A percentile compares a stretch with the other conserved stretches of the same genome.
phyloP scores from a whole-genome alignment of 2,113 vertebrate genomes.

The Cichladusa arquata region DNA sequence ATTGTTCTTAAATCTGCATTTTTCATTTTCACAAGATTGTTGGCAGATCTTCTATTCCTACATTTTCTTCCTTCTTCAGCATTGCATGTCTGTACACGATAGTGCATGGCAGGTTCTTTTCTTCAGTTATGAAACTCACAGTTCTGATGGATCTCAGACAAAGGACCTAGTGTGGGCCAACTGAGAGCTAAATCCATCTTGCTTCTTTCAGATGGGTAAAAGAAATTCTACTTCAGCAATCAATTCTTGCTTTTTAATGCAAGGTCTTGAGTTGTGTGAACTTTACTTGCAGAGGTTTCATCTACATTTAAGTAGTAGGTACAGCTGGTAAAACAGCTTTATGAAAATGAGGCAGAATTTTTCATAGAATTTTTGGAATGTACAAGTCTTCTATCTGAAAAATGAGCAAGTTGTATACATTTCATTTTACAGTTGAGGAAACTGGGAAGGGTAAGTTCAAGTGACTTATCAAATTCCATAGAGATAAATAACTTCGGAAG shows the following conservation, averaged over 20 bases:
- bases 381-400: not conserved
- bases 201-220: not conserved
- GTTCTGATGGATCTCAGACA: not conserved
- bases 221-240: not conserved
- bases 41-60: not conserved
- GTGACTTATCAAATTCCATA: not conserved
- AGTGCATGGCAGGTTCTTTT: not conserved
- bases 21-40: not conserved
- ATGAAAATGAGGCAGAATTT: not conserved
- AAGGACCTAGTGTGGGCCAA: not conserved
- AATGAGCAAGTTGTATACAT: not conserved
- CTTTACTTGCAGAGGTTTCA: not conserved
- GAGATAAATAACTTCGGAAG: not conserved
- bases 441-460: not conserved
- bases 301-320: not conserved
- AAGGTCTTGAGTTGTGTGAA: not conserved
- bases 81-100: not conserved
- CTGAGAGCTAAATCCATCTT: not conserved
- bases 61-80: not conserved
- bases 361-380: not conserved
- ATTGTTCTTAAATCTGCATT: not conserved
- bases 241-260: not conserved
- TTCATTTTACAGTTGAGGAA: not conserved
- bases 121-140: not conserved
- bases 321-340: not conserved